Evolutionary conservation across 1,140 invertebrate genomes (phyloP), one percentile per base, ranked within the genome.

Genomic region (Macrotrachela quadricornifera): DNA sequence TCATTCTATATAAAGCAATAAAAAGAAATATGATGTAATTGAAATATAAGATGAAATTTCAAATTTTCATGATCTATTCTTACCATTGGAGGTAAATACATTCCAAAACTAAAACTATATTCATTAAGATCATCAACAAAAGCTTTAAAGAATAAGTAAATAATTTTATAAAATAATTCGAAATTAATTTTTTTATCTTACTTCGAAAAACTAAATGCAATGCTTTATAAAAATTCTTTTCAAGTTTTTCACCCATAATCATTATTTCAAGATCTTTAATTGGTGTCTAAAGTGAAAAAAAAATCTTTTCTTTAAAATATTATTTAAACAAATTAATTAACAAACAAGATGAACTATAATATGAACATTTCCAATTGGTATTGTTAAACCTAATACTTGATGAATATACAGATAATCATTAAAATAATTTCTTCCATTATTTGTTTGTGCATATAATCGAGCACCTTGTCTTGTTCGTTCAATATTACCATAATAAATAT

Each of bases 241-340:
- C 58, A 12, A 70, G 55, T 38, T 56, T 44, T 37, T 59, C 47
- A 30, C 64, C 61, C 8, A 74, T 53, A 16, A 74, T 59, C 36
- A 72, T 63, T 15, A 72, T 59, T 59, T 73, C 73, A 59, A 69
- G 63, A 49, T 73, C 71, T 58, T 68, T 71, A 45, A 62, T 64
- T 39, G 69, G 64, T 49, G 63, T 63, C 70, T 71, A 51, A 12
- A 53, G 57, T 58, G 43, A 12, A 9, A 50, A 43, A 49, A 44
- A 51, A 49, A 40, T 30, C 16, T 30, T 8, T 30, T 4, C 8
- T 30, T 8, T 4, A 13, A 51, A 17, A 30, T 18, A 15, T 51
- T 15, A 47, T 14, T 12, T 12, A 16, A 41, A 39, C n/a, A n/a
- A n/a, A n/a, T n/a, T n/a, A 53, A 50, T 51, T 15, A 52, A 61